Base-by-base conservation (phyloP, 2,888 invertebrate genomes). In the Aphidoletes aphidimyza region DNA sequence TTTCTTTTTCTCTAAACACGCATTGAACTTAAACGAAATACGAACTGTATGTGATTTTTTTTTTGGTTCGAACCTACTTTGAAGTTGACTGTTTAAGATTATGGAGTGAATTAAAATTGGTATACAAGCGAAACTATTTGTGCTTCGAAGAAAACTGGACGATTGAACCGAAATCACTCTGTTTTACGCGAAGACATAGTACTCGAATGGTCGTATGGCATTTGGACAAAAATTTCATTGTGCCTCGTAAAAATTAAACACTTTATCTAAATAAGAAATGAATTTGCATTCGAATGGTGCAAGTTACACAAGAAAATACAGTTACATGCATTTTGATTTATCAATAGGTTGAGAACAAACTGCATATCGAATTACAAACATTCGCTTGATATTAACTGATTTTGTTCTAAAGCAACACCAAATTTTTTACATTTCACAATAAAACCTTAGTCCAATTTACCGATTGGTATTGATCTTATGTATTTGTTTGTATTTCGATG, bases 361-460 rank as follows among this genome's bases (percentile, higher is more conserved):
- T 69, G 69, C 69, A 69, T 69, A 69, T 69, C 69, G 69, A 69
- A 69, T 14, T 69, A 69, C 69, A 69, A 69, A 69, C 69, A 69
- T 22, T 54, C n/a, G n/a, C n/a, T n/a, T n/a, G n/a, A n/a, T n/a
- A n/a, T n/a, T n/a, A n/a, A n/a, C n/a, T n/a, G n/a, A n/a, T n/a
- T n/a, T n/a, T n/a, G n/a, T n/a, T n/a, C n/a, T n/a, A n/a, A n/a
- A n/a, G n/a, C n/a, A n/a, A n/a, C n/a, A n/a, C n/a, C n/a, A n/a
- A n/a, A n/a, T n/a, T n/a, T n/a, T n/a, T n/a, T n/a, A n/a, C n/a
- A n/a, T n/a, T n/a, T n/a, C n/a, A n/a, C n/a, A n/a, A n/a, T n/a
- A n/a, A n/a, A n/a, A n/a, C n/a, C n/a, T n/a, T n/a, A n/a, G n/a
- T n/a, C n/a, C n/a, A n/a, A n/a, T n/a, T n/a, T n/a, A n/a, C n/a